These are phyloP conservation scores for Trichogramma dendrolimi DNA, from an alignment of 2,888 invertebrate species.

Conservation along the genomic window DNA sequence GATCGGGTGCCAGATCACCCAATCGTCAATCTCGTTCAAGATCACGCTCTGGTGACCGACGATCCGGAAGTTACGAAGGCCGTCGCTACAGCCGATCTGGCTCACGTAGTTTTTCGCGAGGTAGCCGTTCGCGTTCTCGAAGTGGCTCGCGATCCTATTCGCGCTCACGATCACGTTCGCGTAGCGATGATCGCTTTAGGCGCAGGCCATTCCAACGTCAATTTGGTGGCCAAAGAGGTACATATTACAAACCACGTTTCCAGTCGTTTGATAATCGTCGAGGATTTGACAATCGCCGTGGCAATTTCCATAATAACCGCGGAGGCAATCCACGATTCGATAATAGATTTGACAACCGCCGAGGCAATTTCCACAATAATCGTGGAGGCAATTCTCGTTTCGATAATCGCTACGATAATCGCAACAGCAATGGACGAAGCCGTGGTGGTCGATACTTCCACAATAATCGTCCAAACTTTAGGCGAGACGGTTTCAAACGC, in stretches of 20 bases:
- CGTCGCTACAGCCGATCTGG: conserved; percentile 47
- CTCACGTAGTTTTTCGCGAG: conserved; percentile 45
- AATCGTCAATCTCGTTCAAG: conserved; percentile 56
- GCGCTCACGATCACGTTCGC: conserved; percentile 61
- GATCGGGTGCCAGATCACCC: conserved; percentile 65
- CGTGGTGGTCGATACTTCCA: conserved; percentile 48
- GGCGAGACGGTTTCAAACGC: conserved; percentile 62
- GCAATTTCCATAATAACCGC: conserved; percentile 47
- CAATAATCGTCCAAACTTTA: conserved; percentile 50
- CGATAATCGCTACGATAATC: conserved; percentile 36
- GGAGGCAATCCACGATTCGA: conserved; percentile 39
- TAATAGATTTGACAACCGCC: conserved; percentile 44
- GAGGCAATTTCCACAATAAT: conserved; percentile 40
- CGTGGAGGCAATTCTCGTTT: conserved; percentile 38
- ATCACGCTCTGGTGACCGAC: conserved; percentile 45
- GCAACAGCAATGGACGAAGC: conserved; percentile 40
- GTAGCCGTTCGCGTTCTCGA: conserved; percentile 51
- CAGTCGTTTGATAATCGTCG: conserved; percentile 62
- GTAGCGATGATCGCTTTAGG: conserved; percentile 49
- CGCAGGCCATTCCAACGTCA: conserved; percentile 40
- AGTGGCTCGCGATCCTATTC: conserved; percentile 53
- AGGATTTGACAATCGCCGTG: conserved; percentile 48
- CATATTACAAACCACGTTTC: conserved; percentile 76
- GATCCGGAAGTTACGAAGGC: conserved; percentile 49
- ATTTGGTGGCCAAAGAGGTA: conserved; percentile 53